phyloP scores from a whole-genome alignment of 2,797 vertebrate species.

The Thripadectes ignobilis region DNA sequence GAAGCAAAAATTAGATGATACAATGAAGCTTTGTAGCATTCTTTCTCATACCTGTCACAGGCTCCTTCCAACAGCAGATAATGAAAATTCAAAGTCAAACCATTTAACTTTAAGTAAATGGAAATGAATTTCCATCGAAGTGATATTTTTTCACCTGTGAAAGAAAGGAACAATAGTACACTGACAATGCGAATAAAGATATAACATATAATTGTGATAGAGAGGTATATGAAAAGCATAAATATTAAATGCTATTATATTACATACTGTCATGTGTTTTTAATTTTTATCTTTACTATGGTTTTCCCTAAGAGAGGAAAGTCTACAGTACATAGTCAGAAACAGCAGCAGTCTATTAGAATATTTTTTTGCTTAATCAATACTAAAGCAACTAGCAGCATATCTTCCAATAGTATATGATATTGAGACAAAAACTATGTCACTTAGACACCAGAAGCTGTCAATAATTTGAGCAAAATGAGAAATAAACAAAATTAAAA shows the following conservation, averaged over 20 bases:
- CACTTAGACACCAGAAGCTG: conserved; percentile 29
- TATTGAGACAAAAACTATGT: conserved; percentile 56
- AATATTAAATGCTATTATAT: conserved; percentile 56
- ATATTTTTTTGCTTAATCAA: conserved; percentile 61
- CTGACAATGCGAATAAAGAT: conserved; percentile 55
- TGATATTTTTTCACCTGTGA: conserved; percentile 67
- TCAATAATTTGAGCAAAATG: conserved; percentile 15
- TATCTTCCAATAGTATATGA: conserved; percentile 56
- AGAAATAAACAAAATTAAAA: conserved; percentile 36
- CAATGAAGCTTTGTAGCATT: conserved; percentile 66
- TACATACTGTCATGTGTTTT: conserved; percentile 13
- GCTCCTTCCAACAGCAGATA: conserved; percentile 70
- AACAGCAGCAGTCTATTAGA: conserved; percentile 23
- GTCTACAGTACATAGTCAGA: neutral
- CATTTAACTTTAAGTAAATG: conserved; percentile 75
- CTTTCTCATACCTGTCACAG: conserved; percentile 69
- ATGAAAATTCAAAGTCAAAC: conserved; percentile 77
- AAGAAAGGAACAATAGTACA: conserved; percentile 54
- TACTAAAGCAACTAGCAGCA: conserved; percentile 69
- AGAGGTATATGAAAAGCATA: conserved; percentile 25
- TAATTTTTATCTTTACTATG: conserved; percentile 51
- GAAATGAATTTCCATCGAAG: conserved; percentile 73
- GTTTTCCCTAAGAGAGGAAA: conserved; percentile 36
- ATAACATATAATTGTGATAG: conserved; percentile 64
- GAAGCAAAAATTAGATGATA: conserved; percentile 76